These are phyloP conservation scores for Heterotis niloticus DNA, from an alignment of 2,113 vertebrate genomes.

Conservation along the genomic window DNA sequence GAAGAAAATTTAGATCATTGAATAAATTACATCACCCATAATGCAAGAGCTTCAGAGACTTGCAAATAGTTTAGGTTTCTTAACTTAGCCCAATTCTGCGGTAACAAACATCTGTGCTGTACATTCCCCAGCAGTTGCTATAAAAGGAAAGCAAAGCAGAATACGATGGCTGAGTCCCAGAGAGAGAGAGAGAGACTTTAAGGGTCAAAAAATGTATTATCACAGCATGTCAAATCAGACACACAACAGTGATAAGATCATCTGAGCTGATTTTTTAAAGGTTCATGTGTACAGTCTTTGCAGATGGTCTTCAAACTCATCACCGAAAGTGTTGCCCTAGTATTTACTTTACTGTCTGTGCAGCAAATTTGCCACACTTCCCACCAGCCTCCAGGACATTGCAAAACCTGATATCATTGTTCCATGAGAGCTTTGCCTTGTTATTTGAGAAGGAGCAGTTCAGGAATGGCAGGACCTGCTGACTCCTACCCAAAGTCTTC, in stretches of 20 bases:
- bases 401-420: too few relatives aligned
- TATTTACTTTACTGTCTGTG: background rate
- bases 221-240: conserved; percentile 1
- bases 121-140: background rate
- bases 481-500: too few relatives aligned
- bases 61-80: too few relatives aligned
- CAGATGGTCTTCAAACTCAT: background rate
- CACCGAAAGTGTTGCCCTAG: background rate
- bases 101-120: background rate
- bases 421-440: too few relatives aligned
- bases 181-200: conserved; percentile 6
- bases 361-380: background rate
- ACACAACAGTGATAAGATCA: background rate
- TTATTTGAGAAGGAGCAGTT: too few relatives aligned
- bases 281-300: background rate
- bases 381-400: background rate
- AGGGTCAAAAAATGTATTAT: background rate
- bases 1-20: too few relatives aligned
- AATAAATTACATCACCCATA: too few relatives aligned
- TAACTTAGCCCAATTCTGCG: background rate
- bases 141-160: background rate
- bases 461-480: too few relatives aligned
- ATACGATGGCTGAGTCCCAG: background rate
- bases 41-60: too few relatives aligned
- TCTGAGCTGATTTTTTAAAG: background rate